Evolutionary conservation across 1,140 invertebrate species (phyloP).

Genomic region (Cydia splendana): DNA sequence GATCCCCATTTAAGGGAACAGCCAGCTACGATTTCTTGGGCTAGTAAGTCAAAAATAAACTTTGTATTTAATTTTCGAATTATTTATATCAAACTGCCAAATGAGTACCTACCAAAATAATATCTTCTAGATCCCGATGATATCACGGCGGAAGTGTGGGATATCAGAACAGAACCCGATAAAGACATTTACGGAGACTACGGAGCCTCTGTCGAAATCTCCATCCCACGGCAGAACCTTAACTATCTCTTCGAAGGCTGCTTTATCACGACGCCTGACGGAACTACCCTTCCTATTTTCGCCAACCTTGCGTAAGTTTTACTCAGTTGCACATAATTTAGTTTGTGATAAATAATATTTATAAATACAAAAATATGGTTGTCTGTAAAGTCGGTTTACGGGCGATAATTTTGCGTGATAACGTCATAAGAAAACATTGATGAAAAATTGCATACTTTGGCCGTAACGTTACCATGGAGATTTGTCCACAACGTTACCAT

Average conservation of each 20-base stretch:
- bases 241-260: slow-evolving; percentile 20
- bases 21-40: slow-evolving; percentile 21
- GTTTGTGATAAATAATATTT: too few species aligned
- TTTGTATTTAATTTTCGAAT: not conserved
- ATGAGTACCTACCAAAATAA: not conserved
- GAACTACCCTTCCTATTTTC: slow-evolving; percentile 14
- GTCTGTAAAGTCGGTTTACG: too few species aligned
- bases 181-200: slow-evolving; percentile 4
- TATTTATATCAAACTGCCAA: not conserved
- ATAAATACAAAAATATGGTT: too few species aligned
- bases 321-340: not conserved
- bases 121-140: slow-evolving; percentile 3
- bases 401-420: too few species aligned
- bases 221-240: slow-evolving; percentile 1
- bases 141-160: not conserved
- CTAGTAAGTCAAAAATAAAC: not conserved
- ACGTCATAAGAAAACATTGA: too few species aligned
- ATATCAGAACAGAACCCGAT: not conserved
- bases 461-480: too few species aligned
- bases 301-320: not conserved
- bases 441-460: too few species aligned
- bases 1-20: slow-evolving; percentile 19
- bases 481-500: too few species aligned
- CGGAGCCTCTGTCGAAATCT: slow-evolving; percentile 3
- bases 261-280: slow-evolving; percentile 26